phyloP scores from a whole-genome alignment of 2,113 vertebrate species.

The Pseudopipra pipra region DNA sequence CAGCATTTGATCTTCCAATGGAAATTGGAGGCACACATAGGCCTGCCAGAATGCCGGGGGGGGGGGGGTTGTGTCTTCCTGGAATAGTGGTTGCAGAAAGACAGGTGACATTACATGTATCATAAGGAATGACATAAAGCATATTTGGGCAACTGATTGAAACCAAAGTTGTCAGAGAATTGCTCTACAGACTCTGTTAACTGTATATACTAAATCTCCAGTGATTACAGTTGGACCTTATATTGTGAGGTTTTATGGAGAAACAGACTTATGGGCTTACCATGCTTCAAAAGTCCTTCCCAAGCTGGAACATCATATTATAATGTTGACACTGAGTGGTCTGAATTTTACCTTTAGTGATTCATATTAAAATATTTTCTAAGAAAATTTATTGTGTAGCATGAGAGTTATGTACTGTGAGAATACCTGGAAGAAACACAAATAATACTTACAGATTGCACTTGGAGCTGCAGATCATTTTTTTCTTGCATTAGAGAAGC shows the following conservation, averaged over 20 bases:
- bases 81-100: background rate
- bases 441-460: constrained; percentile 77
- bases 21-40: background rate
- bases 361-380: background rate
- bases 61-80: background rate
- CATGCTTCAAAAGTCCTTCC: background rate
- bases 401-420: background rate
- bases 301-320: background rate
- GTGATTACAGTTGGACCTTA: background rate
- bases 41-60: background rate
- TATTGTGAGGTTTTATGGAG: background rate
- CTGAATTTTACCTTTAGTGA: background rate
- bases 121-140: background rate
- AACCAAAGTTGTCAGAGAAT: background rate
- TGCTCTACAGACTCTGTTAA: background rate
- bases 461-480: constrained; percentile 86
- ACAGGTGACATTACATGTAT: no score
- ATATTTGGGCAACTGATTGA: background rate
- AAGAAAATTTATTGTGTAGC: background rate
- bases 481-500: constrained; percentile 80
- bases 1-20: background rate
- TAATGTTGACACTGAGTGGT: background rate
- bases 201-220: background rate
- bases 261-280: background rate
- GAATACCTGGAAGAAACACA: background rate